A percentile compares a stretch with the other conserved stretches of the same genome.
These are phyloP conservation scores for Drosophila cognata DNA, from an alignment of 2,888 invertebrate species.

Conservation along the genomic window DNA sequence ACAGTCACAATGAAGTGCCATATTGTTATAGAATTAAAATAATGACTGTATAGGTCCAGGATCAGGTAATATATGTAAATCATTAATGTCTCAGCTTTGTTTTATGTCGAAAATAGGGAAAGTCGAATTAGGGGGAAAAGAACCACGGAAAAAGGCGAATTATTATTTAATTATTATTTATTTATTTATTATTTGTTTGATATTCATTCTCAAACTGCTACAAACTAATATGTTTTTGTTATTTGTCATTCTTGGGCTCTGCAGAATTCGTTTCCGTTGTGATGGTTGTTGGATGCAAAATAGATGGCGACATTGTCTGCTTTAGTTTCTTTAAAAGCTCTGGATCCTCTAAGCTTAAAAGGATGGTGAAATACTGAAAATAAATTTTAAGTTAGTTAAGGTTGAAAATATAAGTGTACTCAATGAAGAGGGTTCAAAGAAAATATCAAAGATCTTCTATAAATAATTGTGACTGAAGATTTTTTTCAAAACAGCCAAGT, in stretches of 20 bases:
- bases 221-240: neutral
- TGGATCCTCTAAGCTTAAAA: constrained; percentile 31
- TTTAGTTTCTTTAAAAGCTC: constrained; percentile 39
- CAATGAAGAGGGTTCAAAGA: neutral
- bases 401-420: neutral
- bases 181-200: neutral
- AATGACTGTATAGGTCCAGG: neutral
- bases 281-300: neutral
- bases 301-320: constrained; percentile 26
- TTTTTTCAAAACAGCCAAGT: neutral
- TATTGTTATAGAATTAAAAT: neutral
- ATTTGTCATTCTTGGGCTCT: neutral
- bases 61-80: neutral
- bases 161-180: neutral
- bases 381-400: neutral
- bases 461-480: neutral
- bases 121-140: too few relatives aligned
- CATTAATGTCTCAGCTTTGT: neutral
- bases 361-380: constrained; percentile 37
- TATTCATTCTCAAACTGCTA: neutral
- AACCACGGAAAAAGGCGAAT: too few relatives aligned
- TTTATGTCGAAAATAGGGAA: neutral
- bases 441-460: neutral
- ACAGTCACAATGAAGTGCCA: neutral
- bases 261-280: constrained; percentile 3